Conservation (phyloP, 2,113 vertebrate genomes). For the Mastomys coucha region DNA sequence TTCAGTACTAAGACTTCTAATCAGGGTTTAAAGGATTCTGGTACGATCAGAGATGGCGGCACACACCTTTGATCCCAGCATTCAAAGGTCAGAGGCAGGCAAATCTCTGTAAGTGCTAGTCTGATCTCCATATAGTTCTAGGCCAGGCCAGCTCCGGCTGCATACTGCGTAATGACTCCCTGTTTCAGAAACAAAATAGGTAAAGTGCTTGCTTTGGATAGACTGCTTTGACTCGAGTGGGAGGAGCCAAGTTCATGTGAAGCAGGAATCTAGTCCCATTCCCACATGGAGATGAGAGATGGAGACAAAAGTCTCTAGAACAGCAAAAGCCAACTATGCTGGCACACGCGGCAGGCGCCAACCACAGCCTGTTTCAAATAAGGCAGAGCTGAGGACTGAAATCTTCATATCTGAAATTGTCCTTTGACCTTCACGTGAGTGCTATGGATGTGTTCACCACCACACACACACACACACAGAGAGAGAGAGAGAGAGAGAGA, state of each 20-base stretch:
- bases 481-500: not conserved
- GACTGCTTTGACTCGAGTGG: not conserved
- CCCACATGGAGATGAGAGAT: not conserved
- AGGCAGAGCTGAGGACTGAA: not conserved
- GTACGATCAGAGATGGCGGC: not conserved
- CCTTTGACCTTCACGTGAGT: not conserved
- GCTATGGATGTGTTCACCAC: not conserved
- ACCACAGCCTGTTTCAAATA: not conserved
- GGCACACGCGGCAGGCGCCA: not conserved
- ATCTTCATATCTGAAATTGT: no score
- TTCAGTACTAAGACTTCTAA: conserved; percentile 43
- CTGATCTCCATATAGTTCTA: not conserved
- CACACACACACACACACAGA: not conserved
- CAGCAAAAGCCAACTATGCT: not conserved
- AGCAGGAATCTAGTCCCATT: not conserved
- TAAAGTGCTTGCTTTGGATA: not conserved
- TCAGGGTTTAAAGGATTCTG: conserved; percentile 10
- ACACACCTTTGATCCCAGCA: not conserved
- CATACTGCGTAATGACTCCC: not conserved
- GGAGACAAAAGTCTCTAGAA: not conserved
- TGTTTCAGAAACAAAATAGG: not conserved
- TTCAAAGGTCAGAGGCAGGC: not conserved
- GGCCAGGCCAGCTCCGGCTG: not conserved
- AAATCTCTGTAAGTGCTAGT: not conserved
- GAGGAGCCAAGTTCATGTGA: not conserved